phyloP scores from a whole-genome alignment of 1,140 invertebrate genomes.

The Caerostris darwini region DNA sequence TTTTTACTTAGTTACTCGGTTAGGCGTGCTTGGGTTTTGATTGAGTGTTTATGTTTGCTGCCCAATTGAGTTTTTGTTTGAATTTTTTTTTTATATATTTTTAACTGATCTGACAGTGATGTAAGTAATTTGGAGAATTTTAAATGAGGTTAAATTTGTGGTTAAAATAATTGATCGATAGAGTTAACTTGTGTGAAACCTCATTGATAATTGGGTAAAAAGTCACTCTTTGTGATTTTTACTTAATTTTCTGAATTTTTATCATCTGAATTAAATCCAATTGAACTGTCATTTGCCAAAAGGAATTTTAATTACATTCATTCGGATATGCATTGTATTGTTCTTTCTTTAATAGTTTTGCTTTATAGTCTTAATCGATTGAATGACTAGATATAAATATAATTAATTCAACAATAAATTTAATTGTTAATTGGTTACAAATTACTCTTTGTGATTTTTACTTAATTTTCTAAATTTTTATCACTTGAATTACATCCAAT shows the following conservation, averaged over 20 bases:
- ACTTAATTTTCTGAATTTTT: not conserved
- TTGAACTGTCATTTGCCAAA: not conserved
- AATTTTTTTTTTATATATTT: not conserved
- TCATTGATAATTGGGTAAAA: not conserved
- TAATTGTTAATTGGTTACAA: not conserved
- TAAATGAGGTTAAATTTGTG: not conserved
- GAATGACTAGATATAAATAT: no score
- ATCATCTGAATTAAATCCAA: not conserved
- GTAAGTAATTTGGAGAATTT: not conserved
- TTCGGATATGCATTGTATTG: no score
- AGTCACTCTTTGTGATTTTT: not conserved
- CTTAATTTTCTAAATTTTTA: not conserved
- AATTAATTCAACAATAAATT: no score
- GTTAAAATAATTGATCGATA: not conserved
- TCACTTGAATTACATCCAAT: not conserved
- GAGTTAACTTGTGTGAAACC: not conserved
- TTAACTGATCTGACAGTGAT: not conserved
- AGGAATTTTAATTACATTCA: no score
- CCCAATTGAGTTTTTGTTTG: not conserved
- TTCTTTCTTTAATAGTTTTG: no score
- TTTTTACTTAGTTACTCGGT: not conserved
- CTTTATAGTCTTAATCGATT: no score
- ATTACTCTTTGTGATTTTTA: not conserved
- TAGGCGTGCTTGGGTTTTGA: not conserved
- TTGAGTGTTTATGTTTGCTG: slow-evolving; percentile 5